Evolutionary conservation across 1,140 invertebrate genomes (phyloP).

Genomic region (Bombus sylvicola): DNA sequence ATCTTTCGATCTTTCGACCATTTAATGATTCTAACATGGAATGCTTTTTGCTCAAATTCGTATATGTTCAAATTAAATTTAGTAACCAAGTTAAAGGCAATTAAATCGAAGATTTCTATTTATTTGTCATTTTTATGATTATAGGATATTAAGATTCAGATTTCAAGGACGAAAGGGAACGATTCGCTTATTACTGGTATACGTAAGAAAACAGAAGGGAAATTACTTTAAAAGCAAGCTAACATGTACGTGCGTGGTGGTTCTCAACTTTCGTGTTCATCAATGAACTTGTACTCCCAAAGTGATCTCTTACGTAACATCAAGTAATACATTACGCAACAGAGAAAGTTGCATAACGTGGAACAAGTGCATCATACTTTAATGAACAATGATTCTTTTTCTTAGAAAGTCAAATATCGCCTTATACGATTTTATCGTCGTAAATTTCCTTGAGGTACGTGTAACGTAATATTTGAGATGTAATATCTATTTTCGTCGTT

Average conservation of each 20-base stretch:
- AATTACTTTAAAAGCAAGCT: background rate
- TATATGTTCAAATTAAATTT: no score
- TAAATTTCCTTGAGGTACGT: background rate
- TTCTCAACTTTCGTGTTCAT: background rate
- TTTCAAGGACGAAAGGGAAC: background rate
- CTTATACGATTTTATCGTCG: background rate
- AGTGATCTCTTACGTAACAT: background rate
- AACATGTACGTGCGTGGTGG: no score
- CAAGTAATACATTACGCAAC: conserved; percentile 26
- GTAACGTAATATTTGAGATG: background rate
- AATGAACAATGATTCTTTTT: background rate
- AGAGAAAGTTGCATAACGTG: background rate
- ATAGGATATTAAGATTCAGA: background rate
- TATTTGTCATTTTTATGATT: background rate
- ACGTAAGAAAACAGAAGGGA: no score
- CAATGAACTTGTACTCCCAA: background rate
- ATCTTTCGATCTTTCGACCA: background rate
- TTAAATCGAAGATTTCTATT: background rate
- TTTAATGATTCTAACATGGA: background rate
- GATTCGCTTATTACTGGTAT: background rate
- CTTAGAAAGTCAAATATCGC: background rate
- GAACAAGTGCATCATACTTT: background rate
- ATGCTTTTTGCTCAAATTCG: no score
- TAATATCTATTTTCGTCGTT: background rate
- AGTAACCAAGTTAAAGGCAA: background rate